Evolutionary conservation across 2,888 invertebrate genomes (phyloP).

Genomic region (Netelia fuscicornis): DNA sequence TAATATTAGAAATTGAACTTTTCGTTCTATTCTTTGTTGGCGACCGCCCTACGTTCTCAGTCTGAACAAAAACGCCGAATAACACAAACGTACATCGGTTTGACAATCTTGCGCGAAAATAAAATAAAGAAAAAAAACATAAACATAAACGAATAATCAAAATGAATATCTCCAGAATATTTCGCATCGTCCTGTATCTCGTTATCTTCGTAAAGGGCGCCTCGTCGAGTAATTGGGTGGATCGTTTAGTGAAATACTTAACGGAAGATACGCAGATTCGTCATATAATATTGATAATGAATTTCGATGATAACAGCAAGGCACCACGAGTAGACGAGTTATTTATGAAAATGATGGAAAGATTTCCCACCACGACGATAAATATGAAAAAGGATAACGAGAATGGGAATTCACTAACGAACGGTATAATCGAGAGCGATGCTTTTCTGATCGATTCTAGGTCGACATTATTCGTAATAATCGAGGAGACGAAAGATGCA

Average conservation of each 20-base stretch:
- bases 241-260: slow-evolving; percentile 27
- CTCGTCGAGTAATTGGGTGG: slow-evolving; percentile 13
- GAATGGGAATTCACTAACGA: not conserved
- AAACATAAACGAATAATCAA: not conserved
- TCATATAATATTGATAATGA: not conserved
- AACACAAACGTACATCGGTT: no score
- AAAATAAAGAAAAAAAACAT: not conserved
- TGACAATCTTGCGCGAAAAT: no score
- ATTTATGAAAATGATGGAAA: not conserved
- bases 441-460: not conserved
- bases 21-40: no score
- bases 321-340: not conserved
- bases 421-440: not conserved
- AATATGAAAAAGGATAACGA: not conserved
- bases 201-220: not conserved
- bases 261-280: not conserved
- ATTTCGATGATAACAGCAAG: not conserved
- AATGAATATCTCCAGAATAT: slow-evolving; percentile 24
- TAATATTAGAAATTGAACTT: no score
- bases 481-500: slow-evolving; percentile 2
- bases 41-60: no score
- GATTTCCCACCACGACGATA: not conserved
- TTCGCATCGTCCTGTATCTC: not conserved
- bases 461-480: slow-evolving; percentile 35
- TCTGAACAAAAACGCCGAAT: no score